Conservation (phyloP, 2,797 vertebrate species). For the Calcarius lapponicus region DNA sequence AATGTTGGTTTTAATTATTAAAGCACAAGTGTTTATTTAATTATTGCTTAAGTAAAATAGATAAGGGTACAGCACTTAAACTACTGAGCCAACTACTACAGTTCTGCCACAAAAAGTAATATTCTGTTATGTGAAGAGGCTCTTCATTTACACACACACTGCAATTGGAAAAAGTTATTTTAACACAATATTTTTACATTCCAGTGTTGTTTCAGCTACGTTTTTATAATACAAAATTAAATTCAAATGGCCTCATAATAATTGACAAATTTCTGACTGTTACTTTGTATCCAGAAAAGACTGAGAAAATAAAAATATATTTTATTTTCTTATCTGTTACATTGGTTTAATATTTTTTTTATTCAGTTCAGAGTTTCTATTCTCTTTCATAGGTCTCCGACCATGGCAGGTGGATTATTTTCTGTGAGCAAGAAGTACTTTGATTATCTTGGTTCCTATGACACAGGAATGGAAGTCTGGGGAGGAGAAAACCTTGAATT, state of each 20-base stretch:
- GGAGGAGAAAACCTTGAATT: constrained; percentile 99
- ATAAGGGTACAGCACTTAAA: background rate
- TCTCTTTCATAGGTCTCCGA: constrained; percentile 86
- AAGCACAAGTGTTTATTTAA: background rate
- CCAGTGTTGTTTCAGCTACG: background rate
- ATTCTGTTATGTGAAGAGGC: background rate
- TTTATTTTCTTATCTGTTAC: background rate
- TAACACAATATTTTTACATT: background rate
- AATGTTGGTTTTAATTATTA: background rate
- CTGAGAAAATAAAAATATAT: background rate
- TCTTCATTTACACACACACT: background rate
- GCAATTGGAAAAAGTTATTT: background rate
- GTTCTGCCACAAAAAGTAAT: background rate
- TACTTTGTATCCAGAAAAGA: background rate
- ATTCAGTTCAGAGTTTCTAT: background rate
- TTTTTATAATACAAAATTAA: background rate
- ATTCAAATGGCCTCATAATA: background rate
- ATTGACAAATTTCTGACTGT: background rate
- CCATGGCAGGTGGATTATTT: constrained; percentile 98
- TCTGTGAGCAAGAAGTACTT: constrained; percentile 93
- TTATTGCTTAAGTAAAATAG: background rate
- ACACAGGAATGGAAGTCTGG: constrained; percentile 99
- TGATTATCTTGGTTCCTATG: constrained; percentile 94
- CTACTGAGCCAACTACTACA: background rate
- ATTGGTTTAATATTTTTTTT: background rate